Evolutionary conservation across 2,113 vertebrate species (phyloP), one percentile per base, ranked within the genome.

Genomic region (Holacanthus passer): DNA sequence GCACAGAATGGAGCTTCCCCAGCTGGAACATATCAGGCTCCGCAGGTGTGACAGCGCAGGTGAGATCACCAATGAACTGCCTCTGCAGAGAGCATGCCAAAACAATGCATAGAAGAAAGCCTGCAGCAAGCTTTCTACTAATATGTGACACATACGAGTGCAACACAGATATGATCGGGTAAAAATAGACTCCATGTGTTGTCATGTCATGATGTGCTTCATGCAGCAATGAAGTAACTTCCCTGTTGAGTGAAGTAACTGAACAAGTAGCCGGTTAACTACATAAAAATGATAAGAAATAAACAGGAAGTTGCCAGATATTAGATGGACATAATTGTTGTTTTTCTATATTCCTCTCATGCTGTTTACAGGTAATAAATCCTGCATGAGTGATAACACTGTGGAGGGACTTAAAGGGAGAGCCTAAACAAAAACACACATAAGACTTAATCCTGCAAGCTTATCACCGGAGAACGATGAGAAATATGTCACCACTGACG

Each of bases 21-120:
- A 85, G 7, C 71, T 70, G 76, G 94, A 94, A 69, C 62, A 80
- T 3, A 1, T 78, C 53, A 88, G 60, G 59, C 85, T 63, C 10
- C 80, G 56, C 73, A 86, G 91, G 32, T 90, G 85, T 81, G 93
- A 95, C 89, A 95, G 91, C 29, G 85, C 93, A 90, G 94, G 95
- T 95, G 88, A 95, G 94, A 53, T 16, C 17, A 12, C 52, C 0
- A 3, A 45, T 24, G 16, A 67, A 72, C 59, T 14, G 27, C 1
- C 7, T 66, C 59, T 67, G 45, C 69, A 81, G 43, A n/a, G 22
- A 75, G 56, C 48, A 62, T 63, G 41, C 43, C 50, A 52, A 50
- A 53, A 24, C 43, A 63, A 63, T 31, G 12, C 16, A 11, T 14
- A 47, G n/a, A 39, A 7, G 14, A 56, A 56, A 50, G 1, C 3